A percentile compares a stretch with the other conserved stretches of the same genome.
Evolutionary conservation across 2,797 vertebrate genomes (phyloP).

Genomic region (Malacoctenus gilli): DNA sequence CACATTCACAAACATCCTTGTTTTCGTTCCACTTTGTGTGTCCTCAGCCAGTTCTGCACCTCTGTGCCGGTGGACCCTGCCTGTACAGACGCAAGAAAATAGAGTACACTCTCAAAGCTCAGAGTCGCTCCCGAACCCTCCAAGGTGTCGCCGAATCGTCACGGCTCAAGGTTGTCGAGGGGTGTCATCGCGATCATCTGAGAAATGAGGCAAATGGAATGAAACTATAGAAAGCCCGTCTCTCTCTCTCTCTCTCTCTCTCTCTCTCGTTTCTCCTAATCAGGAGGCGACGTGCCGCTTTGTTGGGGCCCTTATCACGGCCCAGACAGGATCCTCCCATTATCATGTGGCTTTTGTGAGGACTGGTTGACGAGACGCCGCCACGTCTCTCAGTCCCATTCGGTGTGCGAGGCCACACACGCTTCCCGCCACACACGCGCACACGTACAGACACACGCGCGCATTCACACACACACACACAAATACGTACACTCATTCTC

Average conservation of each 20-base stretch:
- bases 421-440: background rate
- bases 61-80: slow-evolving; percentile 30
- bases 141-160: slow-evolving; percentile 26
- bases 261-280: slow-evolving; percentile 50
- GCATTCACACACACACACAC: slow-evolving; percentile 14
- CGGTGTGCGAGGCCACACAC: slow-evolving; percentile 31
- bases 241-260: too few species aligned
- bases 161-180: slow-evolving; percentile 62
- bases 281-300: slow-evolving; percentile 28
- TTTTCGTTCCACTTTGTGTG: slow-evolving; percentile 29
- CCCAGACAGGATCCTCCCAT: slow-evolving; percentile 45
- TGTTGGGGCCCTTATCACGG: slow-evolving; percentile 57
- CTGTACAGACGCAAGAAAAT: slow-evolving; percentile 32
- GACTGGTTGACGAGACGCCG: slow-evolving; percentile 33
- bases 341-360: slow-evolving; percentile 63
- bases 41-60: slow-evolving; percentile 28
- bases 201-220: slow-evolving; percentile 45
- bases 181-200: slow-evolving; percentile 46
- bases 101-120: too few species aligned
- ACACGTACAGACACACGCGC: background rate
- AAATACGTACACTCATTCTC: slow-evolving; percentile 5
- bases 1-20: slow-evolving; percentile 2
- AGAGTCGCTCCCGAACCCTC: slow-evolving; percentile 38
- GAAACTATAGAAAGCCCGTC: slow-evolving; percentile 42
- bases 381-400: slow-evolving; percentile 51